Evolutionary conservation across 2,113 vertebrate species (phyloP), one percentile per base, ranked within the genome.

Genomic region (Austrofundulus limnaeus): DNA sequence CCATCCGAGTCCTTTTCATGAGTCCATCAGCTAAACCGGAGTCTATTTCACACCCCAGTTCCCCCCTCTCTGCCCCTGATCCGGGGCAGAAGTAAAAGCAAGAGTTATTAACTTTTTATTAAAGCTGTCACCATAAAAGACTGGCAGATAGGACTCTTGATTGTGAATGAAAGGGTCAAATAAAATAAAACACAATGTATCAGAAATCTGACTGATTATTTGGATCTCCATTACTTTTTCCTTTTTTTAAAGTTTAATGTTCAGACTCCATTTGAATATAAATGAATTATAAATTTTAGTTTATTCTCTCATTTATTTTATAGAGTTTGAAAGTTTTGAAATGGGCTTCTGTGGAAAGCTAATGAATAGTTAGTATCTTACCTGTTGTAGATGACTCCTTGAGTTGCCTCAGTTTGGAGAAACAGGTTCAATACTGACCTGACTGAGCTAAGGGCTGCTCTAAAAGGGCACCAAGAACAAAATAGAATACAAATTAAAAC

Each of bases 21-120:
- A 80, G 83, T 86, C 85, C 80, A 70, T 89, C 83, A 85, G 60
- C 78, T 64, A 65, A 34, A 81, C 51, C 64, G 78, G 70, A 82
- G 74, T 79, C 87, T 81, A 88, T 91, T 89, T 87, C 88, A 89
- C 85, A 91, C 73, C 73, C 80, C 77, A 85, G 70, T 87, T 77
- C 39, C 56, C 77, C 77, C 71, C 72, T 80, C 78, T 77, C 78
- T 77, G 66, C 73, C 82, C 78, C 85, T 72, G 78, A 81, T 82
- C 70, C 81, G 46, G 53, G 39, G 37, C 43, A n/a, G 38, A 50
- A 54, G 70, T 20, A 53, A 19, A 34, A 56, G 72, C 74, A 41
- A n/a, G 64, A 69, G 63, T 66, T 81, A 81, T 82, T 66, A 66
- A 82, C 55, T 73, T 80, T 77, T 55, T 78, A 70, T 75, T 68